phyloP scores from a whole-genome alignment of 1,140 invertebrate species.

The Pseudoatta argentina region DNA sequence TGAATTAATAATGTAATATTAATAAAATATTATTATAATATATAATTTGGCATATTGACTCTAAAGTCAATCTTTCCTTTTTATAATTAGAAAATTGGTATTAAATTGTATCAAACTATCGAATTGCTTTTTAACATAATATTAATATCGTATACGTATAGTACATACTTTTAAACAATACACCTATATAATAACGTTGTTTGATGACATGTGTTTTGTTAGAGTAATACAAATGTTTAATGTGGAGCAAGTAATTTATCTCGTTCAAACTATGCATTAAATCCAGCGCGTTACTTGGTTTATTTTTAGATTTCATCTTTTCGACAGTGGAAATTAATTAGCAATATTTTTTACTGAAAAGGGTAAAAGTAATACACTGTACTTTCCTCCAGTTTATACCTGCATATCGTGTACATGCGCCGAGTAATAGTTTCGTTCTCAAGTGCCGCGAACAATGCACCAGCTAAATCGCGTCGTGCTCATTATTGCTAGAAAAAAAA shows the following conservation, averaged over 20 bases:
- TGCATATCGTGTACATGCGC: conserved; percentile 21
- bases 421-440: conserved; percentile 54
- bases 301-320: background rate
- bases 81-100: conserved; percentile 35
- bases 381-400: background rate
- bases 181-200: background rate
- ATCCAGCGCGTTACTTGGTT: background rate
- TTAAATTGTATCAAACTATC: conserved; percentile 35
- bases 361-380: conserved; percentile 46
- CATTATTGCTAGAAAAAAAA: conserved; percentile 64
- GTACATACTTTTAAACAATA: conserved; percentile 1
- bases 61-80: background rate
- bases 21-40: conserved; percentile 50
- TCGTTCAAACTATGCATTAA: conserved; percentile 1
- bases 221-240: conserved; percentile 18
- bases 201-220: conserved; percentile 26
- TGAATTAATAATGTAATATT: conserved; percentile 45
- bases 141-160: background rate
- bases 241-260: background rate
- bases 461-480: conserved; percentile 48
- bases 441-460: conserved; percentile 29
- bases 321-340: conserved; percentile 33
- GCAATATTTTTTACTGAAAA: conserved; percentile 8
- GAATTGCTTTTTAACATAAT: conserved; percentile 37
- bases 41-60: conserved; percentile 6